A percentile compares a stretch with the other conserved stretches of the same genome.
Conservation (phyloP, 2,113 vertebrate genomes). For the Prietella phreatophila region DNA sequence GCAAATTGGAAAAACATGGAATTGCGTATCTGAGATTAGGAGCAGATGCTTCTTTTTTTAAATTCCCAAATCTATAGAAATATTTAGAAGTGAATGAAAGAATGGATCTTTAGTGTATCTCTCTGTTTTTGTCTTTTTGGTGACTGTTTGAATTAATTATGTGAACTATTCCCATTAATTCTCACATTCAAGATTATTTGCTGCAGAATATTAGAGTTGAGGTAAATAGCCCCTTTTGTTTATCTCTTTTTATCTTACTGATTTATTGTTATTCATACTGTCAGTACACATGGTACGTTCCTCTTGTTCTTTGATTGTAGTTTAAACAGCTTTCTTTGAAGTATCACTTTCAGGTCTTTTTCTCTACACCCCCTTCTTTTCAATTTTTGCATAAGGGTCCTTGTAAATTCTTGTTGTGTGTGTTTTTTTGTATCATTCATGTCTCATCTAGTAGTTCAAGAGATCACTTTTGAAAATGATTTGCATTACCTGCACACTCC, state of each 20-base stretch:
- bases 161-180: not conserved
- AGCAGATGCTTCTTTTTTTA: not conserved
- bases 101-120: not conserved
- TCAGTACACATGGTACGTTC: not conserved
- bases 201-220: not conserved
- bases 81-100: not conserved
- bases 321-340: slow-evolving; percentile 21
- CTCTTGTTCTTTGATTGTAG: not conserved
- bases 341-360: not conserved
- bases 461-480: slow-evolving; percentile 36
- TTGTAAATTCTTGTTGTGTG: not conserved
- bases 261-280: slow-evolving; percentile 3
- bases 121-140: not conserved
- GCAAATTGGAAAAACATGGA: not conserved
- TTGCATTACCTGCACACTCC: slow-evolving; percentile 15
- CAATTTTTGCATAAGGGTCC: slow-evolving; percentile 18
- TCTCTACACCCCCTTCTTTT: not conserved
- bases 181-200: not conserved
- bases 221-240: not conserved
- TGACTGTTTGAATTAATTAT: not conserved
- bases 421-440: too few species aligned
- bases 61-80: not conserved
- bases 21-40: not conserved
- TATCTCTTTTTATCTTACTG: not conserved
- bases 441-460: slow-evolving; percentile 24